Conservation (phyloP, 2,113 vertebrate species). For the Petromus typicus region DNA sequence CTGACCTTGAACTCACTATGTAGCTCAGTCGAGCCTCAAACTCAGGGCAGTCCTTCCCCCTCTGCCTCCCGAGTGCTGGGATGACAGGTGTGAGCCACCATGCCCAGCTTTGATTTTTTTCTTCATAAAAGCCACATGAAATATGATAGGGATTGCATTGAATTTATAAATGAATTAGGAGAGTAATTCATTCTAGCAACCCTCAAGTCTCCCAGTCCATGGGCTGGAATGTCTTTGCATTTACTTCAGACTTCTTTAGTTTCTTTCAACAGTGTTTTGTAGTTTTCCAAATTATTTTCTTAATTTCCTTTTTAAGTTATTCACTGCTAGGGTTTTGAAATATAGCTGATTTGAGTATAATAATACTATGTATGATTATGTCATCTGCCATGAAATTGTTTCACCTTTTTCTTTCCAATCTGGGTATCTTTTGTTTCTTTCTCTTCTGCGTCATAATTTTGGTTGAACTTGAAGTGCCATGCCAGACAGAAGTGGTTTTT, state of each 20-base stretch:
- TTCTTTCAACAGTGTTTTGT: constrained; percentile 4
- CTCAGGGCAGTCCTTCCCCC: neutral
- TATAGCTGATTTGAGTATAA: neutral
- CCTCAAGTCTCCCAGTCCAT: neutral
- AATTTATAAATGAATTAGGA: neutral
- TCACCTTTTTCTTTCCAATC: neutral
- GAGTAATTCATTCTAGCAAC: neutral
- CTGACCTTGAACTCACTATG: too few species aligned
- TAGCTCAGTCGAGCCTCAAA: neutral
- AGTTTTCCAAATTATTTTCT: neutral
- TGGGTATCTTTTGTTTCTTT: neutral
- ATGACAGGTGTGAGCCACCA: neutral
- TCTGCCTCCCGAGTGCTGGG: neutral
- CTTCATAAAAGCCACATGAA: neutral
- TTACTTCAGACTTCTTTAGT: constrained; percentile 10
- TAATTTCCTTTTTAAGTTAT: constrained; percentile 41
- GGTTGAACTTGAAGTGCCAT: neutral
- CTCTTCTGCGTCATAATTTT: constrained; percentile 1
- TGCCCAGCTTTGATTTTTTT: neutral
- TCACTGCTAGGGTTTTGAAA: neutral
- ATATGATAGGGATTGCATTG: neutral
- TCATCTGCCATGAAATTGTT: neutral
- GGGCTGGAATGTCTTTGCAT: neutral
- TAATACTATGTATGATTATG: neutral
- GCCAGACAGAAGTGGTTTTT: too few species aligned